Base-by-base conservation (phyloP, 2,888 invertebrate genomes). In the Incurvaria masculella region DNA sequence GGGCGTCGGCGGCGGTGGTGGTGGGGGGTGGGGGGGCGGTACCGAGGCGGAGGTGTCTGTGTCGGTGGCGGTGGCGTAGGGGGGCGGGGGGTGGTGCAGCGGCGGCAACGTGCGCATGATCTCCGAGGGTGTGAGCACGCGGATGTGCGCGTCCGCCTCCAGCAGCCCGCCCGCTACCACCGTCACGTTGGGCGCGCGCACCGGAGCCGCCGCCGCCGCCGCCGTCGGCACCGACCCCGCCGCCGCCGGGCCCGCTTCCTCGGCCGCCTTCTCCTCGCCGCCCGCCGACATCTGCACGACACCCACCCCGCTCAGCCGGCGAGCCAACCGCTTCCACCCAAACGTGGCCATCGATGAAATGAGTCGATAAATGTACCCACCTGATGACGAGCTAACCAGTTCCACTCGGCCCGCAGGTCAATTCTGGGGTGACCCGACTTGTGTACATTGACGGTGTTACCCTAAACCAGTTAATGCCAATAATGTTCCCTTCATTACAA, bases 71-170 rank as follows among this genome's bases (percentile, higher is more conserved):
- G 58, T 55, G 56, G 61, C 59, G 58, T 62, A 55, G 49, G 50
- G 58, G 56, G 58, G 55, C 59, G 58, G 43, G 33, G 18, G 42
- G 86, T 86, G 75, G 43, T 59, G 60, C 51, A 90, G 85, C 74
- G 89, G 88, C 72, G 91, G 91, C 80, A 91, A 85, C 69, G 91
- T 91, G 84, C 89, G 87, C 91, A 91, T 91, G 75, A 91, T 91
- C 85, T 91, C 91, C 62, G 89, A 89, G 65, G 91, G 91, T 65
- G 91, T 91, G 72, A 91, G 84, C 79, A 91, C 91, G 73, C 91
- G 86, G 75, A 91, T 91, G 80, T 89, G 90, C 78, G 89, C 89
- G 80, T 91, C 90, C 59, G 78, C 75, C 71, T 75, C 72, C 68
- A 78, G 74, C 67, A 75, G 70, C 67, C 80, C 80, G 68, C 75